Conservation (phyloP, 2,888 invertebrate genomes). For the Anaspis maculata region DNA sequence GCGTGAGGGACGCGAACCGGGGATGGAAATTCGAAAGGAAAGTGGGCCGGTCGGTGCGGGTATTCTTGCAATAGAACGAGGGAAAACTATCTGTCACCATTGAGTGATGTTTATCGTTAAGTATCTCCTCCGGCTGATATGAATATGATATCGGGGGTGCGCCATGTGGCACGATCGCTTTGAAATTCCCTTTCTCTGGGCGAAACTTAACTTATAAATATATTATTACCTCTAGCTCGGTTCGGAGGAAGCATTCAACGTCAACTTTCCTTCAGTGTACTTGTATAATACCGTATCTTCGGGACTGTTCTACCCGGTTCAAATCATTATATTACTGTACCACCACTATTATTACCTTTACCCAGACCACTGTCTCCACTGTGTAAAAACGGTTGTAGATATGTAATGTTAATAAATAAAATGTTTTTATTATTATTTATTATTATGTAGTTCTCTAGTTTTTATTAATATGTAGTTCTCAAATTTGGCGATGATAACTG, state of each 20-base stretch:
- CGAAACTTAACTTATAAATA: conserved; percentile 18
- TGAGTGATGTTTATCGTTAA: conserved; percentile 22
- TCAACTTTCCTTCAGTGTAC: conserved; percentile 9
- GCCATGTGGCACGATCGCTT: conserved; percentile 16
- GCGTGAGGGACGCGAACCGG: conserved; percentile 9
- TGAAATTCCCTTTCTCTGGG: conserved; percentile 15
- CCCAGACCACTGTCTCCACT: too few species aligned
- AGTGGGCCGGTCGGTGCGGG: conserved; percentile 8
- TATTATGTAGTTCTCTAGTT: too few species aligned
- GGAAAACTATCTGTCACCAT: conserved; percentile 19
- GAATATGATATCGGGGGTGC: conserved; percentile 19
- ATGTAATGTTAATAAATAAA: too few species aligned
- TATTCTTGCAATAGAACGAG: conserved; percentile 11
- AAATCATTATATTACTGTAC: conserved; percentile 5
- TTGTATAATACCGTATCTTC: conserved; percentile 2
- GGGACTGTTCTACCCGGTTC: conserved; percentile 4
- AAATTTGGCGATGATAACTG: too few species aligned
- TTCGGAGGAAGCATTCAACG: conserved; percentile 10
- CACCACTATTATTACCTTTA: too few species aligned
- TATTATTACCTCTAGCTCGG: conserved; percentile 17
- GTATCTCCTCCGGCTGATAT: conserved; percentile 18
- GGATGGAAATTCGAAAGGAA: conserved; percentile 8
- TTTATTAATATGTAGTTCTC: too few species aligned
- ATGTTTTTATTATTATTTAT: too few species aligned
- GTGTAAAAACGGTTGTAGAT: too few species aligned